A percentile compares a stretch with the other conserved stretches of the same genome.
Evolutionary conservation across 2,797 vertebrate genomes (phyloP).

Genomic region (Enteromius trimaculatus): DNA sequence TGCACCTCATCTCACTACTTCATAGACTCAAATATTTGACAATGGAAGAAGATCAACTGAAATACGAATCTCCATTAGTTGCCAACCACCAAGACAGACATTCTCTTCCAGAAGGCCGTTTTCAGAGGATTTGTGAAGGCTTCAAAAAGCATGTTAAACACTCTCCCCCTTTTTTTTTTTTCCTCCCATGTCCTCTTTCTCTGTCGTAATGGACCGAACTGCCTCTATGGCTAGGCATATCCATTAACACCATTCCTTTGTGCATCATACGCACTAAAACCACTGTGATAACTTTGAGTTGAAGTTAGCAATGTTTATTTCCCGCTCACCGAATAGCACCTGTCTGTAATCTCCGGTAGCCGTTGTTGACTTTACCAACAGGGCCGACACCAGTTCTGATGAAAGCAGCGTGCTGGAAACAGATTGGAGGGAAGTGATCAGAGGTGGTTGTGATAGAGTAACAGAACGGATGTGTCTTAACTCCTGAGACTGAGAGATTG

Average conservation of each 20-base stretch:
- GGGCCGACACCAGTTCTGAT: slow-evolving; percentile 10
- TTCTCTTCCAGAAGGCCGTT: slow-evolving; percentile 83
- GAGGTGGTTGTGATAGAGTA: slow-evolving; percentile 57
- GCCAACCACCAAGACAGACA: slow-evolving; percentile 88
- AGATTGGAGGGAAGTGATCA: slow-evolving; percentile 61
- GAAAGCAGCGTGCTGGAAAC: slow-evolving; percentile 40
- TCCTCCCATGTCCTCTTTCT: slow-evolving; percentile 11
- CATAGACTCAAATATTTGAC: slow-evolving; percentile 99
- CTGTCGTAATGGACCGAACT: slow-evolving; percentile 14
- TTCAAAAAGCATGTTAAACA: slow-evolving; percentile 80
- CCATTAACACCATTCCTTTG: slow-evolving; percentile 25
- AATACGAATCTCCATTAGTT: slow-evolving; percentile 89
- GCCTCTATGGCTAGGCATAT: not conserved
- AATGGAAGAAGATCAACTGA: slow-evolving; percentile 97
- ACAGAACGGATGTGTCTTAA: slow-evolving; percentile 61
- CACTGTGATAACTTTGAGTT: not conserved
- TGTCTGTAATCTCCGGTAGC: not conserved
- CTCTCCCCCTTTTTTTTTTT: not conserved
- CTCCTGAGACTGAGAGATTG: slow-evolving; percentile 63
- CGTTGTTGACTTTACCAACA: not conserved
- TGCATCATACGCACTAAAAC: slow-evolving; percentile 8
- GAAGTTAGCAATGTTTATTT: not conserved
- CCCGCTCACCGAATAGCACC: not conserved
- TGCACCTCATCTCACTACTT: slow-evolving; percentile 99
- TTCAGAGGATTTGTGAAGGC: slow-evolving; percentile 83